These are phyloP conservation scores for Melanotaenia nigrans DNA, from an alignment of 2,797 vertebrate species.

Conservation along the genomic window DNA sequence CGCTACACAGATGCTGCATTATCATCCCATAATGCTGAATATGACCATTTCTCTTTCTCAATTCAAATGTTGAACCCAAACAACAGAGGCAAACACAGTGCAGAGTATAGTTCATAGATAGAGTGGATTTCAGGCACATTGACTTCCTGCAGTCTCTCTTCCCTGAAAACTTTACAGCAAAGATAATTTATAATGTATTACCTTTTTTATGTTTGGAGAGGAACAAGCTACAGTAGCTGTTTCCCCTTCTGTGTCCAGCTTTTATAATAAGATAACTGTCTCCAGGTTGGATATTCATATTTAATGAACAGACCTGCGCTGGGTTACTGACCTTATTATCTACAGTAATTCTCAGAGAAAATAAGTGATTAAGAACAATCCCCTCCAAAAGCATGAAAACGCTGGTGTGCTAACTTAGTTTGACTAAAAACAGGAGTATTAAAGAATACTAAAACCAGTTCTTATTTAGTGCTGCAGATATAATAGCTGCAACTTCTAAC, in stretches of 20 bases:
- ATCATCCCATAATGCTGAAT: background rate
- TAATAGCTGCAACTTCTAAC: background rate
- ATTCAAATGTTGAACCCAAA: background rate
- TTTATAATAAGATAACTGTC: conserved; percentile 24
- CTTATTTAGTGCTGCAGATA: background rate
- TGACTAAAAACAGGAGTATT: background rate
- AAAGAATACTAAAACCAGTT: background rate
- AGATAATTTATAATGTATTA: conserved; percentile 20
- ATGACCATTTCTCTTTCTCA: background rate
- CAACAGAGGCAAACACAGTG: background rate
- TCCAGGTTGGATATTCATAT: conserved; percentile 10
- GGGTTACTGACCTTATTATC: background rate
- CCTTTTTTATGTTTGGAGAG: conserved; percentile 23
- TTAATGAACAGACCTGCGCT: conserved; percentile 6
- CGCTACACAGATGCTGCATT: background rate
- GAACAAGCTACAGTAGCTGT: background rate
- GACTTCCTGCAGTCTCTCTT: conserved; percentile 11
- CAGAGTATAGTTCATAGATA: conserved; percentile 2
- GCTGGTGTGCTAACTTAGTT: background rate
- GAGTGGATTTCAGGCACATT: background rate
- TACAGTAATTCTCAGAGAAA: background rate
- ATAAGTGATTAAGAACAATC: background rate
- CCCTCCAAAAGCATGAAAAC: background rate
- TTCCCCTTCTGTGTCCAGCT: background rate
- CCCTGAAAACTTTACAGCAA: conserved; percentile 18